Base-by-base conservation (phyloP, 2,888 invertebrate species). In the Diogma glabrata region DNA sequence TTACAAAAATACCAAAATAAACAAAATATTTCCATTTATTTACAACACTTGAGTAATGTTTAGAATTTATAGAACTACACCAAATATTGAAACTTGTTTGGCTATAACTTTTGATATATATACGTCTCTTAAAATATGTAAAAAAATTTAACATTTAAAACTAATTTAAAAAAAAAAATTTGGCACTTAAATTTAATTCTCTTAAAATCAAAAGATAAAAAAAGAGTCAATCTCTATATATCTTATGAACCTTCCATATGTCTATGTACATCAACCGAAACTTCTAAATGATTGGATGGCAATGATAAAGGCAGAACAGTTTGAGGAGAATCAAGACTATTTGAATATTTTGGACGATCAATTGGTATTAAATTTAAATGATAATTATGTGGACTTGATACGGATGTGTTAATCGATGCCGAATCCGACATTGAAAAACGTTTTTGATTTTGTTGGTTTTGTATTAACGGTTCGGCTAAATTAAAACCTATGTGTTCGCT, bases 261-360 rank as follows among this genome's bases (percentile, higher is more conserved):
- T 60, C 85, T 78, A 67, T 92, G 91, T 52, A 92, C 91, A 50
- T 88, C 90, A 23, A 91, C 91, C n/a, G 89, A 86, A 46, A 87
- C 90, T 60, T 90, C 73, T 55, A 91, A 79, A 66, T 76, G 78
- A 66, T 79, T 79, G 9, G 64, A 60, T 30, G 55, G 56, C 46
- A 56, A 45, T 52, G n/a, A 46, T 51, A 19, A 53, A 3, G 64
- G 64, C 51, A 66, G 53, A 23, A 61, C 60, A 3, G 69, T 68
- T 55, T 64, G 64, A 1, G 64, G 66, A 47, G 73, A 63, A 51
- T 73, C 71, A 30, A 68, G 60, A n/a, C 64, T 57, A 71, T 63
- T 69, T 57, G 71, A 70, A 53, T 72, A 67, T 58, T 71, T 71
- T 19, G 50, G 7, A 51, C 17, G 38, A 38, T 51, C 50, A 12